Conservation (phyloP, 1,140 invertebrate species). For the Paraescarpia echinospica region DNA sequence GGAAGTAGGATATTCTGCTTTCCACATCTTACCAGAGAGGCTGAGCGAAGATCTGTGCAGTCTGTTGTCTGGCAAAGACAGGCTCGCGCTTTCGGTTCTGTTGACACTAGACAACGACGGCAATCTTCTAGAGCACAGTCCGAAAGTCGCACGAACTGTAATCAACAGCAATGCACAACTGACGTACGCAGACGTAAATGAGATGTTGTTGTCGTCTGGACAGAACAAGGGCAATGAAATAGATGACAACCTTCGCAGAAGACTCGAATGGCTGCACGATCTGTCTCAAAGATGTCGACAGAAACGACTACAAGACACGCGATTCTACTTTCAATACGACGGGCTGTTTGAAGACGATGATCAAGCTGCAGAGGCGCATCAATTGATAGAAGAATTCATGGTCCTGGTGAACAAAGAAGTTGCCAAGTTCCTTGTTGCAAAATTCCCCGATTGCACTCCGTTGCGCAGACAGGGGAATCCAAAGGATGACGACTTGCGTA, state of each 20-base stretch:
- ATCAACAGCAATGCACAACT: neutral
- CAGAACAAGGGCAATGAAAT: neutral
- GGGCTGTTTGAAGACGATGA: constrained; percentile 32
- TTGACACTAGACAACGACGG: constrained; percentile 36
- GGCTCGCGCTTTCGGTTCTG: constrained; percentile 46
- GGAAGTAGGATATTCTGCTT: constrained; percentile 35
- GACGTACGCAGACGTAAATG: neutral
- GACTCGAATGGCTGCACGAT: constrained; percentile 36
- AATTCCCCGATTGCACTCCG: constrained; percentile 39
- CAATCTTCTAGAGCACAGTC: neutral
- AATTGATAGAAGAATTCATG: constrained; percentile 46
- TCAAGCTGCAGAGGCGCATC: constrained; percentile 39
- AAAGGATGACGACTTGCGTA: constrained; percentile 31
- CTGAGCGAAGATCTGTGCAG: constrained; percentile 57
- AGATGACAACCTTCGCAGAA: neutral
- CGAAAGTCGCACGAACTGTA: neutral
- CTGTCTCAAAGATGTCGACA: constrained; percentile 35
- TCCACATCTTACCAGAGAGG: constrained; percentile 55
- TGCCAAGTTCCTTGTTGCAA: constrained; percentile 37
- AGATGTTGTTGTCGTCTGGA: neutral
- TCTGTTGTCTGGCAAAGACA: constrained; percentile 48
- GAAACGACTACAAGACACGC: constrained; percentile 40
- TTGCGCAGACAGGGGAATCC: constrained; percentile 40
- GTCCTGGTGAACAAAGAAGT: constrained; percentile 46
- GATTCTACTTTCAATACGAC: constrained; percentile 37